Percentiles rank a stretch among this genome's conserved stretches.
Evolutionary conservation across 2,113 vertebrate species (phyloP).

Genomic region (Psilopogon haemacephalus): DNA sequence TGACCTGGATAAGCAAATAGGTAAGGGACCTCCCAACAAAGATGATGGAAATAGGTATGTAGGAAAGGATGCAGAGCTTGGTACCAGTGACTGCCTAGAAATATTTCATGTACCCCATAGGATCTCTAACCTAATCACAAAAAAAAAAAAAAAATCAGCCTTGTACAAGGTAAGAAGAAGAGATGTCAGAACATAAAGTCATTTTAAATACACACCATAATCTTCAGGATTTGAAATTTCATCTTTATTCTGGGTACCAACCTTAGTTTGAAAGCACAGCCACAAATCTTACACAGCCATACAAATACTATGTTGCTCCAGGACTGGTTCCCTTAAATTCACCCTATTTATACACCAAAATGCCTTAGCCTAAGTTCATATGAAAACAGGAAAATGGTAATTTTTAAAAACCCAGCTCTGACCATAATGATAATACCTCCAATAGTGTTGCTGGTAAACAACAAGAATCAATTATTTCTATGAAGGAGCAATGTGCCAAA

Average conservation of each 20-base stretch:
- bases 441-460: constrained; percentile 15
- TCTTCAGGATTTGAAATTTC: background rate
- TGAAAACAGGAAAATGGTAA: constrained; percentile 30
- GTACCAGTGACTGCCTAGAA: background rate
- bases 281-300: background rate
- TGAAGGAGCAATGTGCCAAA: constrained; percentile 11
- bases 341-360: constrained; percentile 24
- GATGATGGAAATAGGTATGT: fast-evolving
- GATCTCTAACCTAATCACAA: background rate
- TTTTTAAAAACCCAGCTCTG: constrained; percentile 41
- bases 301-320: background rate
- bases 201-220: background rate
- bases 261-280: background rate
- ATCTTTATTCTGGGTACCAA: background rate
- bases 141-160: background rate
- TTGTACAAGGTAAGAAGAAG: background rate
- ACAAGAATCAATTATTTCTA: constrained; percentile 24
- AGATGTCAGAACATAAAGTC: background rate
- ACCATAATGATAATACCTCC: background rate
- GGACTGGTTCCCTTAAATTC: background rate
- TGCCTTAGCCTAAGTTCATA: constrained; percentile 35
- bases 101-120: no score
- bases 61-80: background rate
- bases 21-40: background rate
- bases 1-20: background rate